phyloP scores from a whole-genome alignment of 2,113 vertebrate species.

The Alouatta palliata region DNA sequence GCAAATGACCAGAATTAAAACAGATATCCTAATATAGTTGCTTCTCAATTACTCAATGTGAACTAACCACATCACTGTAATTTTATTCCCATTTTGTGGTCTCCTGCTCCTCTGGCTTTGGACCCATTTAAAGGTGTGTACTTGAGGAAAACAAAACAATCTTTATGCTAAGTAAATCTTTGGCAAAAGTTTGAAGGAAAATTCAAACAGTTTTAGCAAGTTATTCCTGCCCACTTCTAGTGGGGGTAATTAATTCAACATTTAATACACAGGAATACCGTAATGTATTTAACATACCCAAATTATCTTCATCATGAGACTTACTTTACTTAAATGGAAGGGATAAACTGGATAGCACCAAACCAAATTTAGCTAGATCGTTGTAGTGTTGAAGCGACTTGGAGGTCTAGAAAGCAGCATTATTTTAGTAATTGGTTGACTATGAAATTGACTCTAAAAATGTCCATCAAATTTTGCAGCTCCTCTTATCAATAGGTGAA shows the following conservation, averaged over 20 bases:
- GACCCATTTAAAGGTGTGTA: background rate
- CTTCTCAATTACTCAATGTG: background rate
- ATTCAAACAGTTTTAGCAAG: background rate
- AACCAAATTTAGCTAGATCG: background rate
- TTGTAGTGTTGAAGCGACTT: background rate
- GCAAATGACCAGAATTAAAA: background rate
- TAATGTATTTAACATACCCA: background rate
- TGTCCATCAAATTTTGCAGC: background rate
- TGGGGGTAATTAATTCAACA: background rate
- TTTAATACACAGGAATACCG: background rate
- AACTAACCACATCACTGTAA: background rate
- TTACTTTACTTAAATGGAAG: constrained; percentile 16
- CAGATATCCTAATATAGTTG: background rate
- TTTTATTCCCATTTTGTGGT: background rate
- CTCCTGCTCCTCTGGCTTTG: background rate
- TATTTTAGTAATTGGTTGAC: too few species aligned
- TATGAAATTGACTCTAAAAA: background rate
- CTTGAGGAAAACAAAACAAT: background rate
- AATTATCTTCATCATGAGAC: background rate
- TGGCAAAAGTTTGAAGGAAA: background rate
- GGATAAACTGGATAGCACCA: background rate
- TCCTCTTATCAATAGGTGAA: background rate
- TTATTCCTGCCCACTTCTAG: background rate
- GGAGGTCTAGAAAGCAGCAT: too few species aligned
- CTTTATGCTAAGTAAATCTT: background rate